A percentile compares a stretch with the other conserved stretches of the same genome.
phyloP scores from a whole-genome alignment of 2,888 invertebrate genomes.

The Pollenia angustigena region DNA sequence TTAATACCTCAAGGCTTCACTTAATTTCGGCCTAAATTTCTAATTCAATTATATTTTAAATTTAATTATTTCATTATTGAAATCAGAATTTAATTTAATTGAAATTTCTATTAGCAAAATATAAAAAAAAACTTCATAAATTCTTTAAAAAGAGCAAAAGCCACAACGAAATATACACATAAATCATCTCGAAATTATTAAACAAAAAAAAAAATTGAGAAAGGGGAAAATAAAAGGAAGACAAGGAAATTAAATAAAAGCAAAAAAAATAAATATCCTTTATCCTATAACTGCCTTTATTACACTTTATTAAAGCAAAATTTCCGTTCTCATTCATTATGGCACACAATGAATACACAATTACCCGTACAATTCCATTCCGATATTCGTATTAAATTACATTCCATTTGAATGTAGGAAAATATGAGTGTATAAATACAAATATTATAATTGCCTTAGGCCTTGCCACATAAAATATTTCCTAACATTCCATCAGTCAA shows the following conservation, averaged over 20 bases:
- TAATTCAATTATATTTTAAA: neutral
- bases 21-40: neutral
- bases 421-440: neutral
- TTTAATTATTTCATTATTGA: neutral
- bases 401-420: constrained; percentile 9
- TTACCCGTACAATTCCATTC: neutral
- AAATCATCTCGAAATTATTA: constrained; percentile 23
- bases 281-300: neutral
- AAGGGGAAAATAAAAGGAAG: neutral
- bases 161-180: neutral
- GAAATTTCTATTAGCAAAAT: neutral
- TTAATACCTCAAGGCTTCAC: neutral
- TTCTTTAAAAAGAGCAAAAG: constrained; percentile 11
- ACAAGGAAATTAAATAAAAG: constrained; percentile 3
- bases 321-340: neutral
- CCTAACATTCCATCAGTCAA: constrained; percentile 26
- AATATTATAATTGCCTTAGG: constrained; percentile 22
- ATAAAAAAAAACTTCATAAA: neutral
- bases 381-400: constrained; percentile 20
- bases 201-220: neutral
- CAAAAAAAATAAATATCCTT: neutral
- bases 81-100: neutral
- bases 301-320: constrained; percentile 26
- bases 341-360: neutral
- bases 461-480: constrained; percentile 1